Evolutionary conservation across 2,113 vertebrate genomes (phyloP).

Genomic region (Oreochromis tanganicae): DNA sequence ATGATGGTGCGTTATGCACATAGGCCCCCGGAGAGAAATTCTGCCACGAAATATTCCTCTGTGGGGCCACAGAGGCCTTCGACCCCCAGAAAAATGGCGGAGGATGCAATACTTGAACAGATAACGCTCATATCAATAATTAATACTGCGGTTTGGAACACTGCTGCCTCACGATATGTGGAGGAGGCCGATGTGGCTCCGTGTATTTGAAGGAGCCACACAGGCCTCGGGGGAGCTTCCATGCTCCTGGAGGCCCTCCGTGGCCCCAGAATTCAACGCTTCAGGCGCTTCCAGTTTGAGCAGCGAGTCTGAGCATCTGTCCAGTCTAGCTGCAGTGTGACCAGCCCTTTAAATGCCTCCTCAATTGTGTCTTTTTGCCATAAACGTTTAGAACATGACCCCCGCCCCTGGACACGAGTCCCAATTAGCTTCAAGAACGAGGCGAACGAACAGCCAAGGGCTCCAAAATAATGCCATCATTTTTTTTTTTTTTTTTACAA

Average conservation of each 20-base stretch:
- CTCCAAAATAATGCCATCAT: background rate
- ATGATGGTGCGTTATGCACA: constrained; percentile 80
- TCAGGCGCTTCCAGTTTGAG: background rate
- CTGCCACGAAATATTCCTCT: constrained; percentile 69
- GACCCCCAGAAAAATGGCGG: constrained; percentile 23
- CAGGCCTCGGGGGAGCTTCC: background rate
- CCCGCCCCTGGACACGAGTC: constrained; percentile 72
- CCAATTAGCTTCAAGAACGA: constrained; percentile 74
- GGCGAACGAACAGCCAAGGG: constrained; percentile 26
- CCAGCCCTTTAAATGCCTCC: constrained; percentile 67
- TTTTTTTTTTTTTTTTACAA: background rate
- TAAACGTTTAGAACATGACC: constrained; percentile 83
- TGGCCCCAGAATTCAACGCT: constrained; percentile 17
- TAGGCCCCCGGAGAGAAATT: constrained; percentile 74
- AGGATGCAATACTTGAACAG: constrained; percentile 37
- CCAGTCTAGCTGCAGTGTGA: constrained; percentile 28
- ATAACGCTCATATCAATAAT: constrained; percentile 74
- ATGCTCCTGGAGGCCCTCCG: background rate
- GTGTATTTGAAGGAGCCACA: background rate
- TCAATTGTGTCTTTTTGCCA: constrained; percentile 82
- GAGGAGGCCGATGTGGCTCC: background rate
- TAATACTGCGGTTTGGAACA: constrained; percentile 67
- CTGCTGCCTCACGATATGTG: constrained; percentile 37
- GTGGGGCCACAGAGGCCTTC: constrained; percentile 65
- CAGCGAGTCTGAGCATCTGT: constrained; percentile 3